Conservation (phyloP, 1,140 invertebrate species). For the Coelopa frigida region DNA sequence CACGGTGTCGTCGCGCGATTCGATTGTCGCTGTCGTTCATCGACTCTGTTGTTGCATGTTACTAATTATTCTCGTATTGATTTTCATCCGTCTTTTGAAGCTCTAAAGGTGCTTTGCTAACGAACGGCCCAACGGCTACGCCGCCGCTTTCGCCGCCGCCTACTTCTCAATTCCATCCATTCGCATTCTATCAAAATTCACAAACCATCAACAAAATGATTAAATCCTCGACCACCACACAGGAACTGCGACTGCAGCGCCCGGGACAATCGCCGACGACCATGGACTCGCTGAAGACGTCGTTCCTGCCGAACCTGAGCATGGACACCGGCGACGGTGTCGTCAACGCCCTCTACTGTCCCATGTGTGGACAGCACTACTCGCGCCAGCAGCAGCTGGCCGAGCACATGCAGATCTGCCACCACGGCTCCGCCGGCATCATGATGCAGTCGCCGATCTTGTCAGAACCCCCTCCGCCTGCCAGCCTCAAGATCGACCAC, state of each 20-base stretch:
- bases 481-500: slow-evolving; percentile 21
- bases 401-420: slow-evolving; percentile 40
- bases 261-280: slow-evolving; percentile 25
- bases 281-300: slow-evolving; percentile 41
- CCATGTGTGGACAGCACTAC: slow-evolving; percentile 40
- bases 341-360: slow-evolving; percentile 30
- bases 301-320: slow-evolving; percentile 41
- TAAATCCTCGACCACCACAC: slow-evolving; percentile 40
- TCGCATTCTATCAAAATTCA: too few relatives aligned
- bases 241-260: slow-evolving; percentile 42
- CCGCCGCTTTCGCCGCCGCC: too few relatives aligned
- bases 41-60: too few relatives aligned
- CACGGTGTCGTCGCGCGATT: too few relatives aligned
- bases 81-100: too few relatives aligned
- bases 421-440: slow-evolving; percentile 18
- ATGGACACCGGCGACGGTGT: slow-evolving; percentile 39
- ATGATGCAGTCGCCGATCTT: slow-evolving; percentile 2
- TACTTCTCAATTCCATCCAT: too few relatives aligned
- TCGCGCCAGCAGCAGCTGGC: slow-evolving; percentile 29
- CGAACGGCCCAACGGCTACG: too few relatives aligned
- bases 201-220: too few relatives aligned
- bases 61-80: too few relatives aligned
- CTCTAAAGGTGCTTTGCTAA: too few relatives aligned
- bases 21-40: too few relatives aligned
- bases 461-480: slow-evolving; percentile 7